These are phyloP conservation scores for Cynopterus brachyotis DNA, from an alignment of 2,113 vertebrate species.

Conservation along the genomic window DNA sequence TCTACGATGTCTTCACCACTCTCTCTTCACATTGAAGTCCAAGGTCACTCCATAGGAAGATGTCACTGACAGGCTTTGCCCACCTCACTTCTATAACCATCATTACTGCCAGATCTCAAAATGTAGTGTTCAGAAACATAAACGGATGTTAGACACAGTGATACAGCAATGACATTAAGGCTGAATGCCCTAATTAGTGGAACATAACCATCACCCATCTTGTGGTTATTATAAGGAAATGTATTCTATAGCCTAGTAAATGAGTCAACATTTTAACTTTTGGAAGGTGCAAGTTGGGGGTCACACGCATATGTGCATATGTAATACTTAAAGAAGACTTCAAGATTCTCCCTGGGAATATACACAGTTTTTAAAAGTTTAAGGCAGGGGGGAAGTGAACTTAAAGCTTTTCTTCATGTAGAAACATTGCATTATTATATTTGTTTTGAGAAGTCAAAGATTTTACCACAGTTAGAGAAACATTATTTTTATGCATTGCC, in stretches of 20 bases:
- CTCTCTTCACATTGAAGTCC: neutral
- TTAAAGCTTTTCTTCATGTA: conserved; percentile 34
- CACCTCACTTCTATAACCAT: neutral
- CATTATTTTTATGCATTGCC: conserved; percentile 18
- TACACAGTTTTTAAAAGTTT: neutral
- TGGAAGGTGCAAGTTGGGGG: neutral
- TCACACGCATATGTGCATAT: neutral
- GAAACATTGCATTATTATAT: conserved; percentile 33
- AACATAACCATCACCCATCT: neutral
- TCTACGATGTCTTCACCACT: neutral
- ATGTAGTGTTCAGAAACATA: neutral
- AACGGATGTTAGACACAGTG: neutral
- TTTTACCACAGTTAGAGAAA: neutral
- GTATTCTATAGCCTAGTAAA: neutral
- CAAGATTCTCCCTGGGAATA: neutral
- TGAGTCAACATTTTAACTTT: neutral
- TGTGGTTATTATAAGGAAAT: neutral
- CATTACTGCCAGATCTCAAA: neutral
- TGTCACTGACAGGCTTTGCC: neutral
- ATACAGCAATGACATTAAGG: neutral
- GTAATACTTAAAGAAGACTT: neutral
- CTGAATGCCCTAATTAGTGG: neutral
- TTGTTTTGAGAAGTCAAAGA: conserved; percentile 49
- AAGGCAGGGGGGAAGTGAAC: neutral
- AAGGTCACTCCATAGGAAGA: neutral